Conservation (phyloP, 1,140 invertebrate genomes). For the Trichomalopsis sarcophagae region DNA sequence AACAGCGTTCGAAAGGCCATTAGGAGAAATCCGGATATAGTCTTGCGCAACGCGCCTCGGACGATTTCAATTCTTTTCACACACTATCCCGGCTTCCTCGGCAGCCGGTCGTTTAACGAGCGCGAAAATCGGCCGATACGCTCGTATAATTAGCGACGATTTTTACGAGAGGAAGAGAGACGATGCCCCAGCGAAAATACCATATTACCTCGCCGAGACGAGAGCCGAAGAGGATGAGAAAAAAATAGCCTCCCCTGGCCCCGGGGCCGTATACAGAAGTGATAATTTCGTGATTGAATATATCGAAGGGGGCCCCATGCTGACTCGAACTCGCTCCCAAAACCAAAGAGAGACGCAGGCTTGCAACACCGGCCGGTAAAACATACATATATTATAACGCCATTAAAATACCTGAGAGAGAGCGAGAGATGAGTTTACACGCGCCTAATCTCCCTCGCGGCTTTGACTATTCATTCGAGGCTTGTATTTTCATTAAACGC, state of each 20-base stretch:
- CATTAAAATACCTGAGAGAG: constrained; percentile 67
- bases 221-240: not conserved
- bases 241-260: not conserved
- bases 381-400: constrained; percentile 74
- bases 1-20: not conserved
- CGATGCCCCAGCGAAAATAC: not conserved
- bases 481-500: not conserved
- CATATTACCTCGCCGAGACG: not conserved
- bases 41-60: not conserved
- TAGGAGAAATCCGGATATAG: constrained; percentile 2
- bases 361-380: constrained; percentile 59
- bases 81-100: not conserved
- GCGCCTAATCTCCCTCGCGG: not conserved
- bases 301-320: constrained; percentile 71
- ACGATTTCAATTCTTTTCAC: not conserved
- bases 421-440: not conserved
- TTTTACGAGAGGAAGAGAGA: constrained; percentile 7
- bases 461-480: constrained; percentile 6
- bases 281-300: constrained; percentile 75
- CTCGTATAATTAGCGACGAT: constrained; percentile 31
- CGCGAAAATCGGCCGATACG: constrained; percentile 22
- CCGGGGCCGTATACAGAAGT: constrained; percentile 67
- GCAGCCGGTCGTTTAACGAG: not conserved
- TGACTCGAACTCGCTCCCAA: constrained; percentile 66
- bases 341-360: constrained; percentile 38